Base-by-base conservation (phyloP, 2,113 vertebrate species). In the Zootoca vivipara region DNA sequence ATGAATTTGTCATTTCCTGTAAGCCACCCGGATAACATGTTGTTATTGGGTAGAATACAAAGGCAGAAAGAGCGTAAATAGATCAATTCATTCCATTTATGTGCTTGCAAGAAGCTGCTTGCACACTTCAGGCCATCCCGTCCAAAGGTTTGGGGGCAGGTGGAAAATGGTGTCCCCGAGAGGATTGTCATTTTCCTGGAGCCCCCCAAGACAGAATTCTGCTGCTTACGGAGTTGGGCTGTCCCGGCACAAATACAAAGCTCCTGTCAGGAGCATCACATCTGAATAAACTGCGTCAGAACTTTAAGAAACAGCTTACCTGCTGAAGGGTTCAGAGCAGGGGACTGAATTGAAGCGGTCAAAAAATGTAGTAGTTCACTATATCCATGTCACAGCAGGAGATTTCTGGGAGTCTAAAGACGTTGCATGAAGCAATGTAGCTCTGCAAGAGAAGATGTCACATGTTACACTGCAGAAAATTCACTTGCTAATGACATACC, bases 381-480 rank as follows among this genome's bases (percentile, higher is more conserved):
- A 77, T 38, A 16, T 56, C 24, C 12, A 33, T 87, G 20, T 91
- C 93, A 92, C 89, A 64, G 64, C 73, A 6, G 33, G 56, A 89
- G 86, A 92, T 89, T 80, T 87, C 92, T 83, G 73, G 65, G 30
- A 73, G 87, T 26, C 0, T 9, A 85, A 12, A 83, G 6, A 82
- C 82, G 84, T 85, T 30, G 64, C 73, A 77, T 67, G 90, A 92
- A 77, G 89, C 83, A 84, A 46, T 3, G 84, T 64, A 78, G 70
- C 74, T 92, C 93, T 96, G 94, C 64, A 94, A 94, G 2, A 80
- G n/a, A 73, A 73, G 74, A 86, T 86, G 35, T 15, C 7, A 92
- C 15, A 28, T 92, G 56, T 91, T 2, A 82, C 83, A 79, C 40
- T 42, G 2, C 83, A 52, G 52, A 72, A n/a, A 52, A 46, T 64